phyloP scores from a whole-genome alignment of 2,113 vertebrate species.

The Phrynosoma blainvillii region DNA sequence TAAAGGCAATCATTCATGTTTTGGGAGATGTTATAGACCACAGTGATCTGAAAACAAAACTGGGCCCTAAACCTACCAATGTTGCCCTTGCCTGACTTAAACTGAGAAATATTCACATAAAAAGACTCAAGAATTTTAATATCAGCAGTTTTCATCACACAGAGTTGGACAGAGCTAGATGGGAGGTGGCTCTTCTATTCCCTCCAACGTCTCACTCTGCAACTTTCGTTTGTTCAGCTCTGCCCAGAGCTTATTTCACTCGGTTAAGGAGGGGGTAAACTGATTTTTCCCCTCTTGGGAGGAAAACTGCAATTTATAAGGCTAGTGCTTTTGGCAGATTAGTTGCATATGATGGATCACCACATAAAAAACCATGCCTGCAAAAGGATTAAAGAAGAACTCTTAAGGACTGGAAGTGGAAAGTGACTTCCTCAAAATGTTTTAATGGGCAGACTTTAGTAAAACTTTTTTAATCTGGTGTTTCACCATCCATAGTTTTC shows the following conservation, averaged over 20 bases:
- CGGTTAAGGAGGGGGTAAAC: not conserved
- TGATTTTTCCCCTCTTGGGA: not conserved
- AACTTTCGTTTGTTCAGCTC: not conserved
- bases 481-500: not conserved
- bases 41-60: no score
- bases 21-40: no score
- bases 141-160: not conserved
- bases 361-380: not conserved
- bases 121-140: not conserved
- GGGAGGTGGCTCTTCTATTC: not conserved
- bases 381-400: not conserved
- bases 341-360: not conserved
- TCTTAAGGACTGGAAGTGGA: not conserved
- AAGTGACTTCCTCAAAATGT: not conserved
- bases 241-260: not conserved
- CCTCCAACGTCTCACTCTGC: not conserved
- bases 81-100: no score
- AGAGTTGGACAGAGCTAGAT: not conserved
- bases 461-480: not conserved
- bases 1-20: no score
- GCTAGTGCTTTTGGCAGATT: not conserved
- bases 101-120: not conserved
- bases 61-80: no score
- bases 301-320: not conserved
- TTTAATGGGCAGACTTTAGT: not conserved